Percentiles rank a stretch among this genome's conserved stretches.
These are phyloP conservation scores for Clusia tigrina DNA, from an alignment of 2,888 invertebrate genomes.

Conservation along the genomic window DNA sequence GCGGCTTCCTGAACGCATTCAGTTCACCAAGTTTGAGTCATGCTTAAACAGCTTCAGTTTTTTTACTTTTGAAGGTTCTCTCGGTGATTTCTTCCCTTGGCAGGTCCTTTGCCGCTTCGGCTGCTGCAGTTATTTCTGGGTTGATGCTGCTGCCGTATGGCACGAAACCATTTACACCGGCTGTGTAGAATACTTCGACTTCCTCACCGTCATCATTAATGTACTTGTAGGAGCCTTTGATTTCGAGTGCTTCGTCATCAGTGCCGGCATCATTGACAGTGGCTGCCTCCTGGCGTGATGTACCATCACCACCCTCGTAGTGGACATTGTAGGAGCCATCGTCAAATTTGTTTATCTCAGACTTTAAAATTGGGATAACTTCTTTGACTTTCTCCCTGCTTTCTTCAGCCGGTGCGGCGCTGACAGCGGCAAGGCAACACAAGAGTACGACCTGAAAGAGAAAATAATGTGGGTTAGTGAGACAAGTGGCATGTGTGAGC, in stretches of 20 bases:
- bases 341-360: slow-evolving; percentile 44
- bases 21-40: slow-evolving; percentile 8
- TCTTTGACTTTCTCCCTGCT: slow-evolving; percentile 37
- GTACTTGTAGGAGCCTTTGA: slow-evolving; percentile 59
- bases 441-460: slow-evolving; percentile 34
- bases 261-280: slow-evolving; percentile 45
- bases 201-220: slow-evolving; percentile 53
- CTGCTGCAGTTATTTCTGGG: slow-evolving; percentile 55
- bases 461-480: too few relatives aligned
- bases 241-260: slow-evolving; percentile 48
- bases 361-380: slow-evolving; percentile 48
- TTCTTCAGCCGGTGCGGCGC: slow-evolving; percentile 30
- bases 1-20: too few relatives aligned
- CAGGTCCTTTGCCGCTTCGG: slow-evolving; percentile 55
- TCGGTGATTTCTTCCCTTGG: slow-evolving; percentile 42
- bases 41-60: slow-evolving; percentile 8
- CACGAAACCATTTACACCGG: slow-evolving; percentile 61
- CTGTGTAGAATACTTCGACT: slow-evolving; percentile 60
- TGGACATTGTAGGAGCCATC: slow-evolving; percentile 53
- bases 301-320: slow-evolving; percentile 54
- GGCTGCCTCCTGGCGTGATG: slow-evolving; percentile 50
- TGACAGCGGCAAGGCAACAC: slow-evolving; percentile 26
- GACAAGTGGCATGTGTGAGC: too few relatives aligned
- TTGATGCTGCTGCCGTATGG: slow-evolving; percentile 55
- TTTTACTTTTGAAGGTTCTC: slow-evolving; percentile 4